Conservation (phyloP, 1,140 invertebrate species). For the Apis dorsata region DNA sequence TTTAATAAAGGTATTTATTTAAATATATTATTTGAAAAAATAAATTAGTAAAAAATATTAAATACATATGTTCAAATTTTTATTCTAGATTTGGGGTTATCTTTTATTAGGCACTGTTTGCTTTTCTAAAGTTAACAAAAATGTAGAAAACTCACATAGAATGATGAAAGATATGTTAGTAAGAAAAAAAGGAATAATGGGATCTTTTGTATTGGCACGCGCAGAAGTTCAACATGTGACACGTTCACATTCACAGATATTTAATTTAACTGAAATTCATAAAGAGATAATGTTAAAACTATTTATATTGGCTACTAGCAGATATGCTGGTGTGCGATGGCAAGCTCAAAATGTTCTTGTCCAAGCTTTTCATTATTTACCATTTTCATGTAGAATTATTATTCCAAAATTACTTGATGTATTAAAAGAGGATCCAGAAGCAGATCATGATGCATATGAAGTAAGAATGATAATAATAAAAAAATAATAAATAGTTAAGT, state of each 20-base stretch:
- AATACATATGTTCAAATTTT: constrained; percentile 7
- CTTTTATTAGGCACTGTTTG: constrained; percentile 82
- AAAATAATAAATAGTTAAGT: background rate
- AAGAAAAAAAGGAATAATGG: constrained; percentile 83
- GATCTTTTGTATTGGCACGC: constrained; percentile 84
- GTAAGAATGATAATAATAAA: constrained; percentile 55
- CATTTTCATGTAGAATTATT: constrained; percentile 83
- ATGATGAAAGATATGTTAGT: constrained; percentile 83
- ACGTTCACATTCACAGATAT: constrained; percentile 76
- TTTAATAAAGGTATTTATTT: constrained; percentile 80
- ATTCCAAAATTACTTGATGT: constrained; percentile 82
- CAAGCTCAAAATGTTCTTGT: constrained; percentile 84
- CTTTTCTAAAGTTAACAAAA: constrained; percentile 80
- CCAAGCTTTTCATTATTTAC: constrained; percentile 79
- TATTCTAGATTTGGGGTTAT: constrained; percentile 82
- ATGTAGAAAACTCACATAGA: constrained; percentile 82
- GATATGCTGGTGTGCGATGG: constrained; percentile 85
- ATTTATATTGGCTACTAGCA: constrained; percentile 84
- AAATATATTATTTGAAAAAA: constrained; percentile 16
- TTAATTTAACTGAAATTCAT: constrained; percentile 82
- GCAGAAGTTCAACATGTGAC: constrained; percentile 85
- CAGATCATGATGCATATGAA: constrained; percentile 88
- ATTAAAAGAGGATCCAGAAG: constrained; percentile 81
- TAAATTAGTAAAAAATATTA: background rate
- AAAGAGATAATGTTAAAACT: constrained; percentile 83